phyloP scores from a whole-genome alignment of 2,888 invertebrate genomes.

The Parasteatoda lunata region DNA sequence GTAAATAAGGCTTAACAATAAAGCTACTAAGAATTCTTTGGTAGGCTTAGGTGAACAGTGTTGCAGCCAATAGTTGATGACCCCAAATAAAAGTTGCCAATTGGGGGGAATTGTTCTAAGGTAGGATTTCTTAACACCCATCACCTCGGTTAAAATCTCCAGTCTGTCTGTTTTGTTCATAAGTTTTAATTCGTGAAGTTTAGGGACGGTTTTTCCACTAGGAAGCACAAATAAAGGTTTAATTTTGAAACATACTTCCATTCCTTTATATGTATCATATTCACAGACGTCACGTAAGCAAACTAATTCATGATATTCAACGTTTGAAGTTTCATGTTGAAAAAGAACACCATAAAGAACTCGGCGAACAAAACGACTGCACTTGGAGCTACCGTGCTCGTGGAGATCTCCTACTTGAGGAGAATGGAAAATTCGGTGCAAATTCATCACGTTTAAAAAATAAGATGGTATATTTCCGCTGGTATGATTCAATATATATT shows the following conservation, averaged over 20 bases:
- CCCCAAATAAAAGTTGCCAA: conserved; percentile 33
- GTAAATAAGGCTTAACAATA: conserved; percentile 46
- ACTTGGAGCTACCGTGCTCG: conserved; percentile 71
- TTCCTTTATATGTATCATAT: conserved; percentile 32
- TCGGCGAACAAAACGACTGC: conserved; percentile 71
- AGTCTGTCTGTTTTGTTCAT: conserved; percentile 10
- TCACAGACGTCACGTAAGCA: conserved; percentile 34
- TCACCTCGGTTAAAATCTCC: conserved; percentile 9
- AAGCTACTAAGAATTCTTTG: conserved; percentile 47
- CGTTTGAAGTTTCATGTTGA: conserved; percentile 51
- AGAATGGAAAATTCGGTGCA: conserved; percentile 72
- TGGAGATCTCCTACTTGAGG: conserved; percentile 73
- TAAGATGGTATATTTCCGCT: conserved; percentile 80
- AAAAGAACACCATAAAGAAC: conserved; percentile 73
- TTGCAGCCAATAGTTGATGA: conserved; percentile 42
- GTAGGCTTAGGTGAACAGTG: conserved; percentile 18
- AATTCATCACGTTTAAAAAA: conserved; percentile 77
- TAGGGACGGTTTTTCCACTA: conserved; percentile 28
- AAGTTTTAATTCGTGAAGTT: conserved; percentile 4
- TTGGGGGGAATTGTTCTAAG: conserved; percentile 20
- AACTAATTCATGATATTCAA: neutral
- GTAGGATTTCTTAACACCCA: conserved; percentile 16
- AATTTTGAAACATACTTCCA: neutral
- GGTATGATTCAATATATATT: conserved; percentile 81
- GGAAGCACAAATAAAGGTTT: conserved; percentile 9